Base-by-base conservation (phyloP, 2,113 vertebrate species). In the Cochlearius cochlearius region DNA sequence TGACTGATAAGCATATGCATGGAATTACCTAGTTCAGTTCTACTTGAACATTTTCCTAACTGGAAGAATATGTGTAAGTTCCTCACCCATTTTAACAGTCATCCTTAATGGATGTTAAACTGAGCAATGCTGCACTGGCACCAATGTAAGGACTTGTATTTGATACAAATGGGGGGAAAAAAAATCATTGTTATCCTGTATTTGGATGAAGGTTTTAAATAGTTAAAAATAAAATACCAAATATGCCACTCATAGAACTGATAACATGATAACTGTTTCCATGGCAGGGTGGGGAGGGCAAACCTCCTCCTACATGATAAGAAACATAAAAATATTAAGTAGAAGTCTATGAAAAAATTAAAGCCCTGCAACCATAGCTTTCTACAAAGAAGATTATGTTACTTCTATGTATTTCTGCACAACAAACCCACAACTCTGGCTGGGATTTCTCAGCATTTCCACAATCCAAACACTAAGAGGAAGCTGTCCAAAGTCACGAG, bases 1-100 rank as follows among this genome's bases (percentile, higher is more conserved):
- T 86, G 52, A 41, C 13, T 50, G 43, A 53, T 66, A 49, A 50
- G 25, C 17, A 30, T 47, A n/a, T 43, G n/a, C 17, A 63, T 22
- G 5, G 58, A 79, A 79, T 76, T 49, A 36, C 67, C n/a, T 59
- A 58, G 27, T 29, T 88, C 29, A 25, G 39, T 66, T 94, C 29
- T 69, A 22, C 29, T 39, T 5, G 3, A 79, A 78, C 26, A 15
- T 82, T 91, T 86, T 76, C 66, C 66, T 68, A 66, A 83, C 77
- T 89, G 66, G 76, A 96, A 92, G 92, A 94, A 95, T 94, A 97
- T 3, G 4, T 67, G n/a, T 58, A 87, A 92, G 45, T 92, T 86
- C 92, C 59, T 96, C 83, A 86, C 38, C 20, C 53, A 8, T 53
- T 90, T 86, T 92, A 96, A 77, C 38, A 92, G 52, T 59, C 2